Conservation (phyloP, 2,113 vertebrate species). For the Catharus minimus region DNA sequence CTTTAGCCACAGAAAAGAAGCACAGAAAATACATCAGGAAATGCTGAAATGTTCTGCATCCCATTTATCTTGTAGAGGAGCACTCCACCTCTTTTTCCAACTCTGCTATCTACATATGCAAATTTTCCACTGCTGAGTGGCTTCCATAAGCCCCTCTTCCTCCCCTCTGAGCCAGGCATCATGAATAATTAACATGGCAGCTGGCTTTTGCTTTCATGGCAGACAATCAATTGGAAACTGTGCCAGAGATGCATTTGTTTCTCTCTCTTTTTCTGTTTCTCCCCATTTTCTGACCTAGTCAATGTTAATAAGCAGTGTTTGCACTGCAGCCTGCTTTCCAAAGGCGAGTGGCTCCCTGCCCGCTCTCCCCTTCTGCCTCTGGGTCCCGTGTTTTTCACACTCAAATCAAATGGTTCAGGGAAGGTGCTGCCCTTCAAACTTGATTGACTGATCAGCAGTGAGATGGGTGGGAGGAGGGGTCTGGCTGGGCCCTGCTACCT, state of each 20-base stretch:
- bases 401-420: constrained; percentile 14
- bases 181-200: constrained; percentile 75
- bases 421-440: constrained; percentile 54
- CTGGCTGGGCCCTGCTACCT: not conserved
- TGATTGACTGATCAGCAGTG: constrained; percentile 23
- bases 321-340: not conserved
- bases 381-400: not conserved
- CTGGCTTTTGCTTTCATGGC: constrained; percentile 73
- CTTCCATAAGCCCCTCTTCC: constrained; percentile 53
- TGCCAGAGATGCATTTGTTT: constrained; percentile 64
- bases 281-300: constrained; percentile 50
- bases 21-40: not conserved
- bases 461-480: not conserved
- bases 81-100: constrained; percentile 34
- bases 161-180: constrained; percentile 55
- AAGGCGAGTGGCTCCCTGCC: constrained; percentile 6
- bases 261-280: constrained; percentile 42
- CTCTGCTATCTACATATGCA: constrained; percentile 58
- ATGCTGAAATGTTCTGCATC: not conserved
- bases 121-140: constrained; percentile 49
- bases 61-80: not conserved
- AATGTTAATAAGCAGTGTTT: constrained; percentile 32
- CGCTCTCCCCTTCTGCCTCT: not conserved
- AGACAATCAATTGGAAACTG: constrained; percentile 63
- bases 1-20: not conserved